Evolutionary conservation across 1,140 invertebrate species (phyloP).

Genomic region (Zaprionus africanus): DNA sequence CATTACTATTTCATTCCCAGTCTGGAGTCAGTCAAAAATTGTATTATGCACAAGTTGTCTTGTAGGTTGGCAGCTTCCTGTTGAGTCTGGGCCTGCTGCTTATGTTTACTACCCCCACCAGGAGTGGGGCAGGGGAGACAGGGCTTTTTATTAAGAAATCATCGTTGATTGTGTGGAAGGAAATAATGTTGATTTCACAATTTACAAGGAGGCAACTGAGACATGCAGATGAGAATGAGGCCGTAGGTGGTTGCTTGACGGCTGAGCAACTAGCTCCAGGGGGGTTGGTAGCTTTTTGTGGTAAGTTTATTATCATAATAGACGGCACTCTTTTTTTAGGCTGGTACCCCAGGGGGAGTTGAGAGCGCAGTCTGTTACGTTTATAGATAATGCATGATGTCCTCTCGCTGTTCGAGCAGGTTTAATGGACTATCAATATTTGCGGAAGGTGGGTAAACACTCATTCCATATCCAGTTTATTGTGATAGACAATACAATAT

Average conservation of each 20-base stretch:
- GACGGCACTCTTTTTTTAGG: slow-evolving; percentile 59
- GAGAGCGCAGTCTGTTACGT: slow-evolving; percentile 59
- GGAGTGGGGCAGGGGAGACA: slow-evolving; percentile 6
- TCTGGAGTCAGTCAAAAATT: slow-evolving; percentile 70
- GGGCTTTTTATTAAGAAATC: slow-evolving; percentile 81
- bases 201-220: slow-evolving; percentile 56
- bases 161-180: slow-evolving; percentile 82
- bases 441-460: background rate
- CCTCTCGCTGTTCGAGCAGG: slow-evolving; percentile 53
- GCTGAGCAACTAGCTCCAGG: slow-evolving; percentile 20
- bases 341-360: slow-evolving; percentile 19
- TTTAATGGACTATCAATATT: slow-evolving; percentile 45
- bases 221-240: slow-evolving; percentile 31
- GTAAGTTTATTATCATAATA: slow-evolving; percentile 81
- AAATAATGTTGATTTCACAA: slow-evolving; percentile 82
- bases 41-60: slow-evolving; percentile 76
- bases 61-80: slow-evolving; percentile 37
- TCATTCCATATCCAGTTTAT: slow-evolving; percentile 24
- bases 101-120: slow-evolving; percentile 27
- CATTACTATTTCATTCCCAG: slow-evolving; percentile 72
- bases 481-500: slow-evolving; percentile 30
- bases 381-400: slow-evolving; percentile 57
- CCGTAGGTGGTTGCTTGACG: slow-evolving; percentile 2
- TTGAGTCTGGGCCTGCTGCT: slow-evolving; percentile 11
- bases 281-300: slow-evolving; percentile 46